These are phyloP conservation scores for Dicyrtoma fusca DNA, from an alignment of 2,888 invertebrate species.

Conservation along the genomic window DNA sequence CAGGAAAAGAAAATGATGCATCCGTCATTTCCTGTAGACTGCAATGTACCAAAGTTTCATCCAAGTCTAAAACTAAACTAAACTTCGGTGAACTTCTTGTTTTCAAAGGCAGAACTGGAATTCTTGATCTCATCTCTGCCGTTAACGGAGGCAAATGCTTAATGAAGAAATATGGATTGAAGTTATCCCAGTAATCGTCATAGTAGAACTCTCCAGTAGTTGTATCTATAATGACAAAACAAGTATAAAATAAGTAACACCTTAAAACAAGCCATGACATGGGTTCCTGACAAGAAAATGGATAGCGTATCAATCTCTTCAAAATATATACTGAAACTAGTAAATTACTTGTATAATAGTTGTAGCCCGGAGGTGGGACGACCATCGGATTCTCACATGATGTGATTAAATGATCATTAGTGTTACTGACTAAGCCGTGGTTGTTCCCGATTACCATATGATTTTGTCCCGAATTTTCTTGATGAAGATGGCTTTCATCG, in stretches of 20 bases:
- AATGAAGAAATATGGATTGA: conserved; percentile 89
- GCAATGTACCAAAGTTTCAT: conserved; percentile 95
- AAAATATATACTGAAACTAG: too few species aligned
- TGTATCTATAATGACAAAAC: conserved; percentile 44
- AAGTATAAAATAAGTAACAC: conserved; percentile 19
- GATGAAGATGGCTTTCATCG: conserved; percentile 8
- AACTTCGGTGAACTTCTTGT: conserved; percentile 92
- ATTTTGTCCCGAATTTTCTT: conserved; percentile 22
- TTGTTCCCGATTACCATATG: neutral
- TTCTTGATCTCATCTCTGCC: conserved; percentile 72
- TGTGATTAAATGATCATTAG: conserved; percentile 37
- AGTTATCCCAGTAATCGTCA: conserved; percentile 74
- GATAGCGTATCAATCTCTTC: too few species aligned
- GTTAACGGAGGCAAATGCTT: conserved; percentile 84
- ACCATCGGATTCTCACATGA: conserved; percentile 43
- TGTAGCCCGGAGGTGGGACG: conserved; percentile 40
- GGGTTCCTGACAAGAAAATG: too few species aligned
- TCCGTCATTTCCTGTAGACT: conserved; percentile 88
- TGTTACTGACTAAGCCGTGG: conserved; percentile 18
- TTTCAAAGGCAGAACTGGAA: conserved; percentile 85
- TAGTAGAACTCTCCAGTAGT: conserved; percentile 51
- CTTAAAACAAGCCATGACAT: conserved; percentile 28
- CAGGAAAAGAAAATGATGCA: conserved; percentile 91
- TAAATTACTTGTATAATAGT: conserved; percentile 49
- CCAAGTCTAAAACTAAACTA: conserved; percentile 75